Evolutionary conservation across 2,797 vertebrate genomes (phyloP).

Genomic region (Neosilurus mollespiculum): DNA sequence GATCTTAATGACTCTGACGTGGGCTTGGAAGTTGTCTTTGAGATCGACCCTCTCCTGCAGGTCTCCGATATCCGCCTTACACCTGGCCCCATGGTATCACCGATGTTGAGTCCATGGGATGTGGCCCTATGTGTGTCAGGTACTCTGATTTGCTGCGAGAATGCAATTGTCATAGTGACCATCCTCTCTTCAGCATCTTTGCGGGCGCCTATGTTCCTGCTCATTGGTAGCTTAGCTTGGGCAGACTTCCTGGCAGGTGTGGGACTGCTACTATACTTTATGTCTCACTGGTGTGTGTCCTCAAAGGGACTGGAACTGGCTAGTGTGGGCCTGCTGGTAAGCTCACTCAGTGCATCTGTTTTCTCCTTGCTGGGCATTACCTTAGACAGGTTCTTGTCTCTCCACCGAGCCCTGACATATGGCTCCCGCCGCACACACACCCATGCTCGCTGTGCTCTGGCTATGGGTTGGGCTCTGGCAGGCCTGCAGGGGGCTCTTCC

Average conservation of each 20-base stretch:
- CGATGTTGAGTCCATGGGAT: constrained; percentile 80
- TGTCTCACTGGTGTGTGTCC: constrained; percentile 78
- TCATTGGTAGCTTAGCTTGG: constrained; percentile 86
- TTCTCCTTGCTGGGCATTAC: constrained; percentile 90
- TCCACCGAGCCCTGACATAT: constrained; percentile 91
- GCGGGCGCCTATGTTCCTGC: constrained; percentile 86
- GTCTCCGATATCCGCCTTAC: constrained; percentile 51
- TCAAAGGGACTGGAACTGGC: constrained; percentile 77
- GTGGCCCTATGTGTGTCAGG: constrained; percentile 86
- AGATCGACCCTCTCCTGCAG: constrained; percentile 62
- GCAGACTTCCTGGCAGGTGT: constrained; percentile 89
- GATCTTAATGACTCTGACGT: constrained; percentile 69
- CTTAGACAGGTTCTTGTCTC: constrained; percentile 89
- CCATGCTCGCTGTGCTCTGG: constrained; percentile 81
- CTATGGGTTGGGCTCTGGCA: constrained; percentile 82
- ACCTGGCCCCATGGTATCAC: constrained; percentile 62
- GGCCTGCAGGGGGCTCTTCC: constrained; percentile 82
- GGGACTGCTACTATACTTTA: constrained; percentile 85
- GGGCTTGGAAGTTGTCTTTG: constrained; percentile 72
- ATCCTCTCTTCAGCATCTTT: constrained; percentile 84
- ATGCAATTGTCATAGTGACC: constrained; percentile 85
- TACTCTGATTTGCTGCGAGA: constrained; percentile 87
- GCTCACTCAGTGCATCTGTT: constrained; percentile 86
- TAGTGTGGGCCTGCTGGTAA: constrained; percentile 84
- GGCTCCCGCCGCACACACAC: constrained; percentile 82